phyloP scores from a whole-genome alignment of 2,113 vertebrate species.

The Accipiter virgatus region DNA sequence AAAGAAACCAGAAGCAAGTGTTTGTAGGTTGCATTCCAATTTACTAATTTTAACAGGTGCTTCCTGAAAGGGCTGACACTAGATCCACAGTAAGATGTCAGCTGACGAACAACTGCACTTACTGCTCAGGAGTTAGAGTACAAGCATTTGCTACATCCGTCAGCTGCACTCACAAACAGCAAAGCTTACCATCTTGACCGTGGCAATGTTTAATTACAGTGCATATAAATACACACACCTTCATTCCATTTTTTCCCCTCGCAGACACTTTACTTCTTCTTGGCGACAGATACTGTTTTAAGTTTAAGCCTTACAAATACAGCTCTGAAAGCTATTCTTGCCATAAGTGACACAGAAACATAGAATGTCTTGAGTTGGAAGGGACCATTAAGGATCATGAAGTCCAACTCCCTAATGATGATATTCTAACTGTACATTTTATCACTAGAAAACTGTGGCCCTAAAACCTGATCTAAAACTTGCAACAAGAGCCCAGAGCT shows the following conservation, averaged over 20 bases:
- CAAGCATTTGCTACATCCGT: slow-evolving; percentile 12
- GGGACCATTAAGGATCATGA: neutral
- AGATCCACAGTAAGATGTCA: slow-evolving; percentile 51
- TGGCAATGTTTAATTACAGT: neutral
- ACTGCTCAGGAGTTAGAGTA: neutral
- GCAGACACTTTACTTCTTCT: neutral
- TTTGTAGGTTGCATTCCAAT: slow-evolving; percentile 23
- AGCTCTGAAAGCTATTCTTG: neutral
- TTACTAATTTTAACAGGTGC: slow-evolving; percentile 64
- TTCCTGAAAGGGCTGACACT: slow-evolving; percentile 58
- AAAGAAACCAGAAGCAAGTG: slow-evolving; percentile 62
- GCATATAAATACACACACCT: neutral
- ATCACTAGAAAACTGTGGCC: neutral
- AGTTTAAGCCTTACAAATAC: neutral
- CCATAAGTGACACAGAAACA: neutral
- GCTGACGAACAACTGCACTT: slow-evolving; percentile 67
- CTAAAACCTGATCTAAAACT: neutral
- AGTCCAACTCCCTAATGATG: neutral
- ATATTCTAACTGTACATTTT: neutral
- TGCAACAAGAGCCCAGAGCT: neutral
- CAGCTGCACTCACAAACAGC: neutral
- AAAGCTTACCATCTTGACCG: neutral
- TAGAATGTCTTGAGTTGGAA: neutral
- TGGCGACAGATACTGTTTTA: neutral
- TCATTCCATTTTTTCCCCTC: neutral